Evolutionary conservation across 1,140 invertebrate genomes (phyloP), one percentile per base, ranked within the genome.

Genomic region (Mactra quadrangularis): DNA sequence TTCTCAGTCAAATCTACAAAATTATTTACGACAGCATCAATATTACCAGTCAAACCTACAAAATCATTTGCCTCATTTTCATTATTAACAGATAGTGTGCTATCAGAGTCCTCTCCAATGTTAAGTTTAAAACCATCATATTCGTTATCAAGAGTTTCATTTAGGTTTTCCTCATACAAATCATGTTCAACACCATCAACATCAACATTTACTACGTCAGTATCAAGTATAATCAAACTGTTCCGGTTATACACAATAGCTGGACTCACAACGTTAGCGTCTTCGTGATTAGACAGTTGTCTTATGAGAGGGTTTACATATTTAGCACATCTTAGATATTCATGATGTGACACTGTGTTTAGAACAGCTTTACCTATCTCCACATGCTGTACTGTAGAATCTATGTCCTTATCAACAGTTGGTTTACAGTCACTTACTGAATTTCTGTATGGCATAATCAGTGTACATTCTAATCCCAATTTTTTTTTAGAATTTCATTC

Each of bases 261-360:
- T 38, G 50, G 31, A 55, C 38, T 25, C 3, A 33, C 45, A 1
- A 3, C 35, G 9, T 3, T 13, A 15, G 22, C 7, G 0, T 35
- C 77, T n/a, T 55, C 45, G 29, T 38, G 47, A 59, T 22, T 29
- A n/a, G 79, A 62, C 47, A 82, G 27, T 31, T 82, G 53, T 31
- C 50, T 15, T 45, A 66, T n/a, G 0, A 82, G 19, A 1, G 70
- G 79, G 29, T 75, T 82, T n/a, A 82, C 70, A 66, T 62, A 64
- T 33, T 72, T 82, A 22, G 79, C 79, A 75, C 79, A 82, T 35
- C 79, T 74, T 29, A 82, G 45, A 52, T 82, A 45, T 66, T 74
- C 59, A 13, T 82, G 79, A 55, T 82, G 79, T 15, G 79, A 82
- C 17, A 72, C 59, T 22, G 38, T 52, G 38, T 82, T 75, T 27